Base-by-base conservation (phyloP, 2,113 vertebrate species). In the Bostrychus sinensis region DNA sequence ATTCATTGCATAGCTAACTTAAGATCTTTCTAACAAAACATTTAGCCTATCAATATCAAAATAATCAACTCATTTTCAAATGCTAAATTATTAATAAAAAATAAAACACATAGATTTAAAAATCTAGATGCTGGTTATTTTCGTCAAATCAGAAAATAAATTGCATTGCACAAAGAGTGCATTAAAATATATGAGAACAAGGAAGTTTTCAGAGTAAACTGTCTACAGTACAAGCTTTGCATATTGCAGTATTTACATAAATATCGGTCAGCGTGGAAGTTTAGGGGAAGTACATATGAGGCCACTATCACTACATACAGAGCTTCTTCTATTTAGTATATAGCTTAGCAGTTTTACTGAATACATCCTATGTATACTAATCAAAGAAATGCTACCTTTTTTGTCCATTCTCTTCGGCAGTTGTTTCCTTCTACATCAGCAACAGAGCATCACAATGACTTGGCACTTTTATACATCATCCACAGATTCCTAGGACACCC, bases 391-490 rank as follows among this genome's bases (percentile, higher is more conserved):
- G 20, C 26, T 51, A 51, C 25, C 48, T 51, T 23, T 51, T 26
- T 28, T 0, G 7, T 67, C 62, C 37, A 51, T 16, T 64, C 8
- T 50, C 54, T 36, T 26, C 79, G 51, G 55, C 63, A 32, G 57
- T 48, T 55, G 36, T 20, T 14, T 53, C 62, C 48, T 61, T 61
- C 74, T 63, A 71, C 39, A 55, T 55, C 34, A 3, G 61, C 53
- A 23, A 50, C 65, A 56, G 54, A 78, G 61, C 80, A 83, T 81
- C 80, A 81, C 80, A 64, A 41, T 87, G 86, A 88, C 77, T 74
- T 66, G 39, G 84, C 86, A 77, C 20, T 84, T 88, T 82, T 7
- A 1, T 48, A n/a, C 34, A 50, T 57, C 68, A 56, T 76, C 46
- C n/a, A 38, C 39, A 42, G 37, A 23, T 13, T 62, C 25, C 39